These are phyloP conservation scores for Heloderma charlesbogerti DNA, from an alignment of 2,113 vertebrate species.

Conservation along the genomic window DNA sequence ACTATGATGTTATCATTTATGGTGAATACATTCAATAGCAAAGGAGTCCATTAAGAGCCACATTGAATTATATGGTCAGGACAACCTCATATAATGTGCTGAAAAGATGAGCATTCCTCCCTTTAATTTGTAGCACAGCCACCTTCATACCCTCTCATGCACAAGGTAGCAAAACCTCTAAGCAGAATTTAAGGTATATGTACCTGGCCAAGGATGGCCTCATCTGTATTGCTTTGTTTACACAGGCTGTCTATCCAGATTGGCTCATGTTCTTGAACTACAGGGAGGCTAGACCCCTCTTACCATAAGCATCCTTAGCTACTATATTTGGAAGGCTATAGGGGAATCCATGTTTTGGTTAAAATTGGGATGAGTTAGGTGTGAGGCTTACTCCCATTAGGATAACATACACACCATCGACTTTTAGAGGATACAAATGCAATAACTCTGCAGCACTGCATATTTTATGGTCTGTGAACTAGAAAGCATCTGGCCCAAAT, in stretches of 20 bases:
- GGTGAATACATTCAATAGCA: background rate
- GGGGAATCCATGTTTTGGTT: no score
- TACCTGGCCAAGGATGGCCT: background rate
- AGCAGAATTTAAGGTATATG: background rate
- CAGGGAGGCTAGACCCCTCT: no score
- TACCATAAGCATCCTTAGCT: no score
- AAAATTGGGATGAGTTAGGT: no score
- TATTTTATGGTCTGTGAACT: background rate
- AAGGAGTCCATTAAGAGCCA: background rate
- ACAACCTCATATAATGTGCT: background rate
- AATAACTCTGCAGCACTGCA: no score
- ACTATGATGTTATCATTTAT: background rate
- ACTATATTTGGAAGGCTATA: no score
- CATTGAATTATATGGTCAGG: background rate
- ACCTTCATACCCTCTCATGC: background rate
- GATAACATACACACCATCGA: no score
- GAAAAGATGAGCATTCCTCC: background rate
- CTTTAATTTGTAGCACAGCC: background rate
- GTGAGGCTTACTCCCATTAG: no score
- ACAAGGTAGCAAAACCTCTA: background rate
- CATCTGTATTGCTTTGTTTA: no score
- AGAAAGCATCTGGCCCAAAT: background rate
- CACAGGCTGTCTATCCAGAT: no score
- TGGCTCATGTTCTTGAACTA: no score
- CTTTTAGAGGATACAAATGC: no score